A percentile compares a stretch with the other conserved stretches of the same genome.
Evolutionary conservation across 2,113 vertebrate genomes (phyloP).

Genomic region (Tor tambroides): DNA sequence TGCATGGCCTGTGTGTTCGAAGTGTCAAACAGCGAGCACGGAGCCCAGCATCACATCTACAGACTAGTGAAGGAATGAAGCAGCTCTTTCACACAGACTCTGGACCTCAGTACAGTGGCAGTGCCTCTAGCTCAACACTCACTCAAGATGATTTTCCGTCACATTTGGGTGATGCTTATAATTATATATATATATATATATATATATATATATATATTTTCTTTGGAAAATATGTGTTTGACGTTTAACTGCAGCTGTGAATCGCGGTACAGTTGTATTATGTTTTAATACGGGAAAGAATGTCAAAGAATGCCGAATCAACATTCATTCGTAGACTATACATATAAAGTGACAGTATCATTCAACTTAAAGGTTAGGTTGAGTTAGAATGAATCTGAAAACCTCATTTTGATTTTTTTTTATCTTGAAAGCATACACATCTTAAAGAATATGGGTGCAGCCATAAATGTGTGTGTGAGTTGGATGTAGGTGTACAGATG

Average conservation of each 20-base stretch:
- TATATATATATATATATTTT: slow-evolving; percentile 45
- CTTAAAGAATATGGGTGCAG: slow-evolving; percentile 63
- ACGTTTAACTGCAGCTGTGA: slow-evolving; percentile 95
- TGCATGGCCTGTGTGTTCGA: slow-evolving; percentile 99
- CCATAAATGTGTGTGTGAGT: slow-evolving; percentile 47
- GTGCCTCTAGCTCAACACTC: slow-evolving; percentile 88
- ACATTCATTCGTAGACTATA: slow-evolving; percentile 65
- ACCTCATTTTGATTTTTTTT: slow-evolving; percentile 55
- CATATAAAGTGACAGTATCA: slow-evolving; percentile 62
- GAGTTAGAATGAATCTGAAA: slow-evolving; percentile 62
- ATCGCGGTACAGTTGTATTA: slow-evolving; percentile 95
- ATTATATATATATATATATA: slow-evolving; percentile 54
- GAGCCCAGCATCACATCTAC: slow-evolving; percentile 99
- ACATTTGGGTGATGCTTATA: slow-evolving; percentile 84
- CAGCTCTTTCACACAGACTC: slow-evolving; percentile 78
- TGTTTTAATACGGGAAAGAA: slow-evolving; percentile 80
- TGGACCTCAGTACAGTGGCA: slow-evolving; percentile 92
- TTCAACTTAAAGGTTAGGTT: slow-evolving; percentile 59
- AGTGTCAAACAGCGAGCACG: slow-evolving; percentile 98
- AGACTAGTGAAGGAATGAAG: slow-evolving; percentile 98
- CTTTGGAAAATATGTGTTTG: slow-evolving; percentile 89
- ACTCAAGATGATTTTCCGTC: slow-evolving; percentile 82
- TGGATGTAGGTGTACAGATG: slow-evolving; percentile 53
- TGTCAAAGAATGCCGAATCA: slow-evolving; percentile 69
- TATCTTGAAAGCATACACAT: neutral